Base-by-base conservation (phyloP, 2,888 invertebrate species). In the Polyommatus icarus region DNA sequence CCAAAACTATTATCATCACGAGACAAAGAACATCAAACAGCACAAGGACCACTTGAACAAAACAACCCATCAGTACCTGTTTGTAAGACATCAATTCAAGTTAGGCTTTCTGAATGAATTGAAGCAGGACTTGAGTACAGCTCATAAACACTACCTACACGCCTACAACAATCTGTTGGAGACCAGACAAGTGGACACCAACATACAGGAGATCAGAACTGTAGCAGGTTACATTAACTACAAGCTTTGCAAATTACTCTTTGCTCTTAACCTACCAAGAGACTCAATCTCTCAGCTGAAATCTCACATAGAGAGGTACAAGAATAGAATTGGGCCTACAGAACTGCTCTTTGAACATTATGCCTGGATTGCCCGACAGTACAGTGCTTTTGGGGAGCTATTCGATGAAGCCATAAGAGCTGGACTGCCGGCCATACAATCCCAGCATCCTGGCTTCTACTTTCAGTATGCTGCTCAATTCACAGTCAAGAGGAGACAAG, bases 371-470 rank as follows among this genome's bases (percentile, higher is more conserved):
- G 97, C 98, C 24, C 97, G 97, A 92, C 99, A 99, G 96, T 99
- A 96, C 85, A 95, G 95, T 87, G 95, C 96, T 79, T 99, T 99
- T 95, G 99, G 98, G 67, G 99, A 99, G 86, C 94, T 99, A 80
- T 99, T 99, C 95, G 98, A 99, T 91, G 98, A 98, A 89, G 99
- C 99, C 20, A 98, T 99, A 46, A 96, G 97, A 83, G 95, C 97
- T 83, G 99, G 99, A 5, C 94, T 99, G 80, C 97, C 98, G 1
- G 98, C 99, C 1, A 96, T 99, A 79, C 99, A 99, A 89, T 98
- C 98, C 0, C 98, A 99, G 86, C 99, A 99, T 93, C 99, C 99
- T 4, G 99, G 99, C 5, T 98, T 99, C 88, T 99, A 99, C 92
- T 99, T 97, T 87, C 98, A 99, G 85, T 97, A 98, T 90, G 98